Conservation (phyloP, 2,113 vertebrate genomes). For the mouse (Mus musculus) region DNA sequence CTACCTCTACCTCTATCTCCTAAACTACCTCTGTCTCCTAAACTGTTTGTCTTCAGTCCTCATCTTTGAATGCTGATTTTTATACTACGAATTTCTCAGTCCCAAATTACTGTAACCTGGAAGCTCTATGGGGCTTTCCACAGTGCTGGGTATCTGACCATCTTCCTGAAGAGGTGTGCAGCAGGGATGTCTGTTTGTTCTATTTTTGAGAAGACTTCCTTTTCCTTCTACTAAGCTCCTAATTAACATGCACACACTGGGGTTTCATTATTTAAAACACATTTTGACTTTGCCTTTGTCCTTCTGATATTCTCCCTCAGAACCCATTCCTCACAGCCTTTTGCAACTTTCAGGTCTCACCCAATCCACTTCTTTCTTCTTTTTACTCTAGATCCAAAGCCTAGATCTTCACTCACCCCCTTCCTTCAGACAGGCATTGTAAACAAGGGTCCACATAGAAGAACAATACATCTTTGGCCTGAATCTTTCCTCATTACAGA, state of each 20-base stretch:
- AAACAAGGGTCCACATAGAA: neutral
- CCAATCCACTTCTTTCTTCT: neutral
- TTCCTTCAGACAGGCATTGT: neutral
- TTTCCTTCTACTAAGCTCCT: neutral
- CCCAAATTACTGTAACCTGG: neutral
- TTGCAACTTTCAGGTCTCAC: neutral
- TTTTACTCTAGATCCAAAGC: neutral
- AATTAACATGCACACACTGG: neutral
- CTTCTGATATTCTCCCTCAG: neutral
- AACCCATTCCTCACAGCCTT: neutral
- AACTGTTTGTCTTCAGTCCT: neutral
- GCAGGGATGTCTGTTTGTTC: neutral
- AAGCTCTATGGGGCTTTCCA: neutral
- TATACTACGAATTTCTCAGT: neutral
- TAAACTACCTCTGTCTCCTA: neutral
- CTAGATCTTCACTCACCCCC: neutral
- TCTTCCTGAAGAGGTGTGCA: neutral
- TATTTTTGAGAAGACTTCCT: neutral
- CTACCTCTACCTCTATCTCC: too few species aligned
- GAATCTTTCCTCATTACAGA: neutral
- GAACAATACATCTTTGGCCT: neutral
- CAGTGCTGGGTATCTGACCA: neutral
- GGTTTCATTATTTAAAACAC: neutral
- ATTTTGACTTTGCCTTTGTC: neutral
- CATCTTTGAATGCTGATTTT: neutral